Base-by-base conservation (phyloP, 2,888 invertebrate genomes). In the Spicauda simplicius region DNA sequence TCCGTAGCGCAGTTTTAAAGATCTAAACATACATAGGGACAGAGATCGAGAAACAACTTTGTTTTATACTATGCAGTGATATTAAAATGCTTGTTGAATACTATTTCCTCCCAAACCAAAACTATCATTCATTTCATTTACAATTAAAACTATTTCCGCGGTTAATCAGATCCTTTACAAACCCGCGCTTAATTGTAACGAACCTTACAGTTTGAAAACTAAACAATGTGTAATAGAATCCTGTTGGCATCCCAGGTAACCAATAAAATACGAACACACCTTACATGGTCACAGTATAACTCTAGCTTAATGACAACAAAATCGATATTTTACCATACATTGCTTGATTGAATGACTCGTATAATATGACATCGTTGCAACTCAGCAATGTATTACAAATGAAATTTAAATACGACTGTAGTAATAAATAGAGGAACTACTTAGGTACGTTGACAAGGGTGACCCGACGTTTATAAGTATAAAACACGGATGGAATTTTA, bases 401-500 rank as follows among this genome's bases (percentile, higher is more conserved):
- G 14, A 16, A 18, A 14, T 16, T 18, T 3, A 12, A 11, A 33
- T 8, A 19, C 18, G 12, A 50, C 3, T 33, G 19, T 14, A 45
- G 30, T 18, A 18, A 41, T 45, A 1, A 18, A 18, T 30, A 25
- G 48, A 25, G 11, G 16, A 33, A n/a, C 45, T 58, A 41, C 16
- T 60, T 69, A 41, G 64, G 62, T 69, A 63, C 54, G 19, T 19
- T 73, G 75, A 76, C 73, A 73, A 79, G 79, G 83, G 80, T 78
- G 80, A 77, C 79, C 79, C 77, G 45, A 62, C 57, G 41, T 62
- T 68, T 68, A 53, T 68, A 68, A 57, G 61, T 68, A 63, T 62
- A 73, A 82, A 81, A 80, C 84, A 84, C 80, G 78, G 79, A 73
- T 72, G 84, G 89, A 90, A 89, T 89, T 89, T 89, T 89, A 88